These are phyloP conservation scores for Salvelinus namaycush DNA, from an alignment of 2,113 vertebrate genomes.

Conservation along the genomic window DNA sequence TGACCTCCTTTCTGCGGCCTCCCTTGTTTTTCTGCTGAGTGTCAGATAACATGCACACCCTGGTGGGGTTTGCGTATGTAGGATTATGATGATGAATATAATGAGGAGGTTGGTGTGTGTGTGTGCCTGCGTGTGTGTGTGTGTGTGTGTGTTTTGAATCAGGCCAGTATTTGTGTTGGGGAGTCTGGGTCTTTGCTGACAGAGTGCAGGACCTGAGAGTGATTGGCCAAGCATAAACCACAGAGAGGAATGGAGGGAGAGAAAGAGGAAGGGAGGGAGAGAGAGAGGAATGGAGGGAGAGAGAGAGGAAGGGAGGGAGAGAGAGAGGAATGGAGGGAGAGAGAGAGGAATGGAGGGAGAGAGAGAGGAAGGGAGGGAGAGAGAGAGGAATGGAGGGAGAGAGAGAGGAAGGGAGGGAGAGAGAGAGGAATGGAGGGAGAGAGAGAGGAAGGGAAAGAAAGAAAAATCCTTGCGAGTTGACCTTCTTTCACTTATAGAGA, in stretches of 20 bases:
- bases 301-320: neutral
- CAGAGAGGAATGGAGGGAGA: neutral
- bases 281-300: no score
- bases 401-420: no score
- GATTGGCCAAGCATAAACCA: conserved; percentile 2
- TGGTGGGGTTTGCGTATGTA: neutral
- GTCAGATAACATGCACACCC: neutral
- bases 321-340: neutral
- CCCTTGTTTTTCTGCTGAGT: neutral
- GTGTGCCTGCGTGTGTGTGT: neutral
- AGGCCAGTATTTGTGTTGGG: conserved; percentile 9
- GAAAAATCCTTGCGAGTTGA: neutral
- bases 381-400: neutral
- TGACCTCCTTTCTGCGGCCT: neutral
- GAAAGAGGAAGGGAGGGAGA: no score
- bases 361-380: no score
- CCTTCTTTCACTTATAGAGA: neutral
- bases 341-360: neutral
- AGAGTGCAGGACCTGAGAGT: conserved; percentile 13
- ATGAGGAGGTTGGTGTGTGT: conserved; percentile 2
- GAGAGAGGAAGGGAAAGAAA: neutral
- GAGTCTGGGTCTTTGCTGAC: conserved; percentile 33
- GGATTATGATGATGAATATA: conserved; percentile 16
- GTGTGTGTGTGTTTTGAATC: neutral
- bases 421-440: neutral